phyloP scores from a whole-genome alignment of 2,888 invertebrate genomes.

The Melitaea athalia region DNA sequence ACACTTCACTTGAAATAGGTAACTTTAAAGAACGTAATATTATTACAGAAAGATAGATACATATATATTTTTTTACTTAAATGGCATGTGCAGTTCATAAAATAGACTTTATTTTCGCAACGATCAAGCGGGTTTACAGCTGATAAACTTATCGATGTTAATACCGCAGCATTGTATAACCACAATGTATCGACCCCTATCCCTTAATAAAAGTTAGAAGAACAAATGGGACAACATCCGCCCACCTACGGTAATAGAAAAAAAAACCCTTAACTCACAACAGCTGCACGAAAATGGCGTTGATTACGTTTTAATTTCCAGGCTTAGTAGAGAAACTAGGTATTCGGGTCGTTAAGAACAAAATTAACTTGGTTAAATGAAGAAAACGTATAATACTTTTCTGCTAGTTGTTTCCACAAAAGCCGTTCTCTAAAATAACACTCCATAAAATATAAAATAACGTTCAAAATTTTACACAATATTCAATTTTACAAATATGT shows the following conservation, averaged over 20 bases:
- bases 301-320: slow-evolving; percentile 22
- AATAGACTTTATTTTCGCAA: neutral
- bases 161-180: neutral
- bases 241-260: slow-evolving; percentile 15
- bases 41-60: no score
- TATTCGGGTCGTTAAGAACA: neutral
- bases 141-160: neutral
- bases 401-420: neutral
- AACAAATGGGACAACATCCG: slow-evolving; percentile 29
- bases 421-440: neutral
- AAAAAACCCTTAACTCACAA: slow-evolving; percentile 14
- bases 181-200: slow-evolving; percentile 24
- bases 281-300: slow-evolving; percentile 16
- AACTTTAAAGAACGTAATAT: no score
- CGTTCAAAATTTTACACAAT: no score
- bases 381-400: neutral
- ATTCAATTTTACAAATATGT: no score
- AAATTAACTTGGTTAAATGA: neutral
- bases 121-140: neutral
- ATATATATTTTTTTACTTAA: neutral
- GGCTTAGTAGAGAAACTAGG: neutral
- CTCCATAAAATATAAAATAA: no score
- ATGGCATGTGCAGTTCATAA: neutral
- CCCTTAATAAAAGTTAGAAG: slow-evolving; percentile 4
- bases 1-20: no score